These are phyloP conservation scores for Oscheius onirici DNA, from an alignment of 2,888 invertebrate species.

Conservation along the genomic window DNA sequence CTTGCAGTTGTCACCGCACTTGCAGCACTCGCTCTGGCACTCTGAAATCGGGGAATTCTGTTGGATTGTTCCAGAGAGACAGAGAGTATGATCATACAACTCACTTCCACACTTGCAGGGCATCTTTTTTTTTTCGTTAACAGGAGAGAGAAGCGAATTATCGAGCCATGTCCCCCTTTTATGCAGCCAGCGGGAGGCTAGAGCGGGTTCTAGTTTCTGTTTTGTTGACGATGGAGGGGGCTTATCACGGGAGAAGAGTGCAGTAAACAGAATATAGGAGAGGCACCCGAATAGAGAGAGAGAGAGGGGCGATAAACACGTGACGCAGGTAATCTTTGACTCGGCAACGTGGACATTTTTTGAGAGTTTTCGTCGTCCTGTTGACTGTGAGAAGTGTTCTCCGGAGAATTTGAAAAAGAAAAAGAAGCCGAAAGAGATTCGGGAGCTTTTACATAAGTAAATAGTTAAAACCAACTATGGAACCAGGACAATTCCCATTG, in stretches of 20 bases:
- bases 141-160: background rate
- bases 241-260: slow-evolving; percentile 8
- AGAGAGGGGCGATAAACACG: background rate
- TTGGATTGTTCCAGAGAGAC: background rate
- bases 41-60: background rate
- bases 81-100: background rate
- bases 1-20: slow-evolving; percentile 26
- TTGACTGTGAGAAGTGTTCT: background rate
- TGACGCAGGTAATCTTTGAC: slow-evolving; percentile 6
- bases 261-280: slow-evolving; percentile 3
- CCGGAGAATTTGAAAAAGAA: too few species aligned
- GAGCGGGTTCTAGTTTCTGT: slow-evolving; percentile 17
- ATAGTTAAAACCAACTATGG: too few species aligned
- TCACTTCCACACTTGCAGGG: slow-evolving; percentile 32
- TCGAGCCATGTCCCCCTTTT: slow-evolving; percentile 14
- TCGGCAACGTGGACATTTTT: background rate
- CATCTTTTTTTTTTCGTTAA: background rate
- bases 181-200: background rate
- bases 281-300: background rate
- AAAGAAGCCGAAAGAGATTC: too few species aligned
- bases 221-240: background rate
- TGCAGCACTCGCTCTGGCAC: slow-evolving; percentile 23
- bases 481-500: too few species aligned
- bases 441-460: too few species aligned
- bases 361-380: background rate